These are phyloP conservation scores for Blastomussa wellsi DNA, from an alignment of 92 coral and sea anemone genomes.

Conservation along the genomic window DNA sequence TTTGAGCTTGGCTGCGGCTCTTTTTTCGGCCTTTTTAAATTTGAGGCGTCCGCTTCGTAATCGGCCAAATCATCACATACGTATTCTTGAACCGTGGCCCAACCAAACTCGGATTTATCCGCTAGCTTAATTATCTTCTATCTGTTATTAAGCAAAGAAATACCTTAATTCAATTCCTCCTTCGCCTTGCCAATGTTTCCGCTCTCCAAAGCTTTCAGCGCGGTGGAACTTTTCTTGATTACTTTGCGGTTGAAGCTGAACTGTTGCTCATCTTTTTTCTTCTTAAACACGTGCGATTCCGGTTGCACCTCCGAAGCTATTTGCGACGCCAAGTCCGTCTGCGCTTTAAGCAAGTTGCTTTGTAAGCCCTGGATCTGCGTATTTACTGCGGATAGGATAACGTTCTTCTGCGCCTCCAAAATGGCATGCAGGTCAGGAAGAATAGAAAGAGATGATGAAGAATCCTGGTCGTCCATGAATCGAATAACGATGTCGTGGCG, in stretches of 20 bases:
- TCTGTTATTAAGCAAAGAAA: too few species aligned
- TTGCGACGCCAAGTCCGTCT: constrained; percentile 31
- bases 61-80: constrained; percentile 41
- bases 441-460: constrained; percentile 22
- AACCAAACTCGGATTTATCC: too few species aligned
- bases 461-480: constrained; percentile 13
- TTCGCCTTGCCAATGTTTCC: background rate
- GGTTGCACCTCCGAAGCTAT: constrained; percentile 34
- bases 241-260: constrained; percentile 45
- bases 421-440: constrained; percentile 32
- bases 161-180: background rate
- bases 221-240: too few species aligned
- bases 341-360: constrained; percentile 15
- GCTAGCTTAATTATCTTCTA: too few species aligned
- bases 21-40: constrained; percentile 18
- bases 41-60: constrained; percentile 45
- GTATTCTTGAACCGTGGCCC: too few species aligned
- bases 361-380: constrained; percentile 34
- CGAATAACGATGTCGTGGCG: too few species aligned
- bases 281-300: constrained; percentile 35
- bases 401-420: constrained; percentile 32
- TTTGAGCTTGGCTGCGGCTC: constrained; percentile 8
- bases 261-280: constrained; percentile 52
- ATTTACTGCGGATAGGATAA: constrained; percentile 34
- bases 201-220: background rate